Evolutionary conservation across 2,113 vertebrate genomes (phyloP), one percentile per base, ranked within the genome.

Genomic region (Rallus limicola): DNA sequence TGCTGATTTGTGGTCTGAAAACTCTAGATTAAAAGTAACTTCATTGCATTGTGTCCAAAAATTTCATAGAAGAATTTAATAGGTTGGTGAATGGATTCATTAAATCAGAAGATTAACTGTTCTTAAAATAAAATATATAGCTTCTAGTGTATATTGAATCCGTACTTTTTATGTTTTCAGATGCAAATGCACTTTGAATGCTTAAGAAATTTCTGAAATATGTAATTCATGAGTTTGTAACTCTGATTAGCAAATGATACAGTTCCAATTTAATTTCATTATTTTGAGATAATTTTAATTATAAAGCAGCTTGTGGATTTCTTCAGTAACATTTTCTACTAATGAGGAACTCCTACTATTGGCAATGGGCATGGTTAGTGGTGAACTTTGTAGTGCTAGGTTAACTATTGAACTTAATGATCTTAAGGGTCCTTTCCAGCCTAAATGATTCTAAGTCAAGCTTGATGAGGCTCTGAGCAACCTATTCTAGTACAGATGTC

Each of bases 371-470:
- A 7, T 20, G 12, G 10, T 36, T 50, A 50, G 48, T 23, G 48
- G 48, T 50, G 48, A 23, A 50, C 48, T 23, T 50, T 21, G 48
- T 50, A 50, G 20, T 21, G 7, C 5, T 26, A 40, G 2, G 4
- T 58, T 60, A 74, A 10, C 2, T 2, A 13, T 8, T 81, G 8
- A 16, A 44, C 10, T 34, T 1, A 1, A 13, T n/a, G 15, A 50
- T 60, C 11, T 55, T 62, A 71, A 40, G 14, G 16, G 58, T 53
- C 12, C 38, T 72, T 53, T 46, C 33, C 13, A 74, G 20, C 8
- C 55, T 59, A 59, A 52, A 52, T 28, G 28, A 33, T 53, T 70
- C 33, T 53, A 21, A 16, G 42, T 16, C 42, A 44, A 44, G 42
- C 42, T 44, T 44, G 42, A 44, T 44, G 42, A 44, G 16, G 42